phyloP scores from a whole-genome alignment of 2,888 invertebrate species.

The Galerucella pusilla region DNA sequence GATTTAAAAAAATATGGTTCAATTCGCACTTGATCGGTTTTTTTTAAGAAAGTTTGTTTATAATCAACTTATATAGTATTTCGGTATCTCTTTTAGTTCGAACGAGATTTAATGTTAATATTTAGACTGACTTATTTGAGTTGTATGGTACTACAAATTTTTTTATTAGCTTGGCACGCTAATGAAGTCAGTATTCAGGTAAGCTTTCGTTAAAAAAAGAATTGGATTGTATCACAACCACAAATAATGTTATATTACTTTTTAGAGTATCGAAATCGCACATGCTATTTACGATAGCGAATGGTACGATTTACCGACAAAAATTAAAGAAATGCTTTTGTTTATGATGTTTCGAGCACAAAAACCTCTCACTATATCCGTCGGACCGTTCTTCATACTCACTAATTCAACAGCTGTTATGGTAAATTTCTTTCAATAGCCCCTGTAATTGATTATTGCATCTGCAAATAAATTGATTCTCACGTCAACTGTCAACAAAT shows the following conservation, averaged over 20 bases:
- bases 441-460: too few relatives aligned
- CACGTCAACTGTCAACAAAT: too few relatives aligned
- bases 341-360: slow-evolving; percentile 34
- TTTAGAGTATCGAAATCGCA: slow-evolving; percentile 32
- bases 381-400: slow-evolving; percentile 38
- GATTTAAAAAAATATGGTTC: too few relatives aligned
- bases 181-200: slow-evolving; percentile 35
- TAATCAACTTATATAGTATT: neutral
- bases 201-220: neutral
- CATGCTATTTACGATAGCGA: slow-evolving; percentile 32
- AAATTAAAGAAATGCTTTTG: slow-evolving; percentile 14
- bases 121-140: slow-evolving; percentile 26
- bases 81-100: slow-evolving; percentile 20
- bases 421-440: slow-evolving; percentile 21
- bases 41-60: too few relatives aligned
- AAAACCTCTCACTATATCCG: slow-evolving; percentile 33
- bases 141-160: slow-evolving; percentile 32
- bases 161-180: slow-evolving; percentile 31
- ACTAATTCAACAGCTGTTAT: slow-evolving; percentile 30
- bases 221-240: neutral
- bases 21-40: too few relatives aligned
- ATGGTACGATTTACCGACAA: slow-evolving; percentile 35
- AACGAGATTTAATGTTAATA: slow-evolving; percentile 10
- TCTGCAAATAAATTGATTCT: too few relatives aligned
- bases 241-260: neutral